Evolutionary conservation across 1,140 invertebrate genomes (phyloP).

Genomic region (Bombus vancouverensis): DNA sequence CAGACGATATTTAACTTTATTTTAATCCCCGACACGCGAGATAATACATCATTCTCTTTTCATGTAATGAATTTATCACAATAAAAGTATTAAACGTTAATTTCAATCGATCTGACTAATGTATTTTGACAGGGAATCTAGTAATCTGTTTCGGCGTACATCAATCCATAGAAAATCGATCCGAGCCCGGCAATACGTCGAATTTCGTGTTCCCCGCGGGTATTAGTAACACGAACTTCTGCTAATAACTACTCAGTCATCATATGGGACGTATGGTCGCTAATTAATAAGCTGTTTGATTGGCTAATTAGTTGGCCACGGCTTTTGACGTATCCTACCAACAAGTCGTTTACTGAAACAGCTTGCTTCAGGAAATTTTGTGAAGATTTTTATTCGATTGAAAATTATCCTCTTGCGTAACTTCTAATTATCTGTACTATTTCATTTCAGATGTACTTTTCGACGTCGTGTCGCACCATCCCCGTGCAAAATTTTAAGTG

Average conservation of each 20-base stretch:
- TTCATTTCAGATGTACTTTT: not conserved
- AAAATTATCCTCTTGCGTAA: not conserved
- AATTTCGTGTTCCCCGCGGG: slow-evolving; percentile 25
- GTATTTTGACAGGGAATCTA: slow-evolving; percentile 18
- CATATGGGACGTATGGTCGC: slow-evolving; percentile 27
- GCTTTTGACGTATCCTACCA: not conserved
- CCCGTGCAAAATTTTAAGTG: not conserved
- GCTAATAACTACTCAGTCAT: slow-evolving; percentile 43
- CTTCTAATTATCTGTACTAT: not conserved
- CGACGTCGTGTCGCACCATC: not conserved
- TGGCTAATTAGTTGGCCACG: slow-evolving; percentile 40
- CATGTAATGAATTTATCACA: not conserved
- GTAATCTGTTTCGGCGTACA: slow-evolving; percentile 16
- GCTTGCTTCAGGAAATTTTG: not conserved
- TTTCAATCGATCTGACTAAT: slow-evolving; percentile 35
- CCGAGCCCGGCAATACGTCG: slow-evolving; percentile 10
- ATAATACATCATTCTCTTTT: not conserved
- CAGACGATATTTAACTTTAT: not conserved
- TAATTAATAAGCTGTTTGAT: slow-evolving; percentile 54
- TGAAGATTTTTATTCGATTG: not conserved
- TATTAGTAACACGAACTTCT: slow-evolving; percentile 48
- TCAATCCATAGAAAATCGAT: slow-evolving; percentile 40
- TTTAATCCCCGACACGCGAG: not conserved
- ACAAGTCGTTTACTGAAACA: not conserved
- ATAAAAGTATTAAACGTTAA: slow-evolving; percentile 25